Percentiles rank a stretch among this genome's conserved stretches.
These are phyloP conservation scores for Zaprionus lachaisei DNA, from an alignment of 1,140 invertebrate genomes.

Conservation along the genomic window DNA sequence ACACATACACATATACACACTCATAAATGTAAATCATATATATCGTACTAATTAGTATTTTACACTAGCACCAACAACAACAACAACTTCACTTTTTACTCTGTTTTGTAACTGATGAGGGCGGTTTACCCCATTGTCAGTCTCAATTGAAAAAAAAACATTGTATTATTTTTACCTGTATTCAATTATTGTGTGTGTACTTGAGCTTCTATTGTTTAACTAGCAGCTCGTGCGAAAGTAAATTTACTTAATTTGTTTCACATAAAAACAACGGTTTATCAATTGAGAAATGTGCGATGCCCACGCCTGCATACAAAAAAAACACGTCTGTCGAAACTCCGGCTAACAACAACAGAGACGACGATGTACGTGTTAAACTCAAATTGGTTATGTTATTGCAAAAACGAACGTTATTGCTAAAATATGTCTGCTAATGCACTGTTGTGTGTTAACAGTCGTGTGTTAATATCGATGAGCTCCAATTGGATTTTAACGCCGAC, in stretches of 20 bases:
- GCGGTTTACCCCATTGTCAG: slow-evolving; percentile 21
- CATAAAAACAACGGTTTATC: slow-evolving; percentile 44
- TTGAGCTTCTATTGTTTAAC: slow-evolving; percentile 7
- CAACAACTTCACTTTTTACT: slow-evolving; percentile 31
- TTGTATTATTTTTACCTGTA: slow-evolving; percentile 33
- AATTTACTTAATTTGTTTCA: slow-evolving; percentile 23
- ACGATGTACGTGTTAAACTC: slow-evolving; percentile 29
- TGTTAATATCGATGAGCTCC: not conserved
- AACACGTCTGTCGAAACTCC: slow-evolving; percentile 42
- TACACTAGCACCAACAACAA: slow-evolving; percentile 25
- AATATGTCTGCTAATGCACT: slow-evolving; percentile 5
- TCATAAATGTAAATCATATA: slow-evolving; percentile 6
- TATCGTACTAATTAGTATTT: slow-evolving; percentile 6
- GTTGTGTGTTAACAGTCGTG: not conserved
- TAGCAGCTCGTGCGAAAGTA: slow-evolving; percentile 10
- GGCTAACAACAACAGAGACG: slow-evolving; percentile 31
- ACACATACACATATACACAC: slow-evolving; percentile 20
- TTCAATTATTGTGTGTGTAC: not conserved
- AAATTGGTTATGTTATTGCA: slow-evolving; percentile 41
- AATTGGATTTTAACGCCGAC: not conserved
- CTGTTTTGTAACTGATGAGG: slow-evolving; percentile 66
- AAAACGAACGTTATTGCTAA: slow-evolving; percentile 7
- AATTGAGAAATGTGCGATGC: slow-evolving; percentile 36
- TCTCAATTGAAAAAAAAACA: slow-evolving; percentile 29
- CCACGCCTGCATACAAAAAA: slow-evolving; percentile 37